Base-by-base conservation (phyloP, 2,888 invertebrate species). In the Tryphoninae sp. region DNA sequence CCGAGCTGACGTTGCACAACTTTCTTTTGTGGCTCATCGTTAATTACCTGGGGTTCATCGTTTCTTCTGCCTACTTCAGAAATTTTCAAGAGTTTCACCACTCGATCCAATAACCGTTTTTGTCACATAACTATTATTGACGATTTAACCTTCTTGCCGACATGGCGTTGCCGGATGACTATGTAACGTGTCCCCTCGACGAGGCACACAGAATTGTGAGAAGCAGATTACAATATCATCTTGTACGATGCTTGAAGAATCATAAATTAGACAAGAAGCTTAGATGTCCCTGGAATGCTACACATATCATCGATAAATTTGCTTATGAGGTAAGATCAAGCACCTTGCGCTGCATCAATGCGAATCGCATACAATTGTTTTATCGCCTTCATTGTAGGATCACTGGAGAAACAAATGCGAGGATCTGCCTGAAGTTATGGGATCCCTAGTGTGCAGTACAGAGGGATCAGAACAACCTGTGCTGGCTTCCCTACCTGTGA, bases 171-270 rank as follows among this genome's bases (percentile, higher is more conserved):
- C 13, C 71, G 0, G 87, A 88, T 79, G 81, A 84, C 2, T 7
- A 84, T 1, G 78, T 86, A 13, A 87, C 86, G 1, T 89, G 89
- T 74, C 89, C 89, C 0, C 84, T 88, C 22, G 88, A 89, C 55
- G 23, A 61, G 9, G 62, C 79, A 0, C 89, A 89, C 80, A 79
- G 87, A 0, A 85, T 89, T 59, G 23, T 78, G 0, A 80, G 80
- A 45, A 85, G 84, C 4, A 67, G 84, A 11, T 84, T 89, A 86
- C 87, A 81, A 73, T 83, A 71, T 72, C 89, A 89, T 82, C 72
- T 89, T 4, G 83, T 86, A 0, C 83, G 71, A 82, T 89, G 89
- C 64, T 7, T 78, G 8, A 87, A 85, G 64, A 86, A 87, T 74
- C 83, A 82, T 71, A 73, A 73, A 1, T 16, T 72, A 13, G 45